phyloP scores from a whole-genome alignment of 2,113 vertebrate genomes.

The Oryzias celebensis region DNA sequence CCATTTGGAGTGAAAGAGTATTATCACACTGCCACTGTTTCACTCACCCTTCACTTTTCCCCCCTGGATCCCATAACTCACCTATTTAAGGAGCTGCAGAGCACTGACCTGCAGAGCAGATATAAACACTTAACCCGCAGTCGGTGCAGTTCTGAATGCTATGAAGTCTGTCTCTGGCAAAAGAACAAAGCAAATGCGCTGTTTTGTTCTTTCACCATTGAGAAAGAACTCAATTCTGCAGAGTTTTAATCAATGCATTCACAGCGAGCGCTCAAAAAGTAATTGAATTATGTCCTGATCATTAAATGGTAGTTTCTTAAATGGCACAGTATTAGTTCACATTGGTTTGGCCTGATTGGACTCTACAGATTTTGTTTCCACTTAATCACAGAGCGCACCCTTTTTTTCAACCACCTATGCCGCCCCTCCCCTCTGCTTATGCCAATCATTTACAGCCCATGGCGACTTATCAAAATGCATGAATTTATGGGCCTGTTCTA shows the following conservation, averaged over 20 bases:
- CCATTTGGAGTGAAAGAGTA: constrained; percentile 19
- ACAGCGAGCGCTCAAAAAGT: constrained; percentile 40
- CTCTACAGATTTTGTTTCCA: constrained; percentile 36
- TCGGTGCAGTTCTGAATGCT: too few relatives aligned
- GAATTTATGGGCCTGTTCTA: constrained; percentile 18
- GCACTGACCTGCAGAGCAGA: too few relatives aligned
- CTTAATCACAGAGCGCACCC: constrained; percentile 56
- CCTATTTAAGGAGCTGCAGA: background rate
- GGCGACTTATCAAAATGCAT: constrained; percentile 39
- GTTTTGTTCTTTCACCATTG: too few relatives aligned
- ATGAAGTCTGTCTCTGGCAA: too few relatives aligned
- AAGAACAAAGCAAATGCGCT: too few relatives aligned
- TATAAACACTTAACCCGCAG: too few relatives aligned
- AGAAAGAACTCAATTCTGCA: too few relatives aligned
- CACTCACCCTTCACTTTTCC: constrained; percentile 17
- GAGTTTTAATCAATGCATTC: constrained; percentile 58
- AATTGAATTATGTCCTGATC: constrained; percentile 56
- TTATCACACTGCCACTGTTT: constrained; percentile 16
- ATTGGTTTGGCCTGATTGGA: constrained; percentile 71
- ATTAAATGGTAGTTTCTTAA: constrained; percentile 58
- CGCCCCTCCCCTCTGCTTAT: constrained; percentile 14
- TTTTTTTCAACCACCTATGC: constrained; percentile 6
- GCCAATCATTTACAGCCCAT: constrained; percentile 33
- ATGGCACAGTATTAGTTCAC: constrained; percentile 66
- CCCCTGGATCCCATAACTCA: constrained; percentile 19